These are phyloP conservation scores for Chromoteleia sp. DNA, from an alignment of 2,888 invertebrate species.

Conservation along the genomic window DNA sequence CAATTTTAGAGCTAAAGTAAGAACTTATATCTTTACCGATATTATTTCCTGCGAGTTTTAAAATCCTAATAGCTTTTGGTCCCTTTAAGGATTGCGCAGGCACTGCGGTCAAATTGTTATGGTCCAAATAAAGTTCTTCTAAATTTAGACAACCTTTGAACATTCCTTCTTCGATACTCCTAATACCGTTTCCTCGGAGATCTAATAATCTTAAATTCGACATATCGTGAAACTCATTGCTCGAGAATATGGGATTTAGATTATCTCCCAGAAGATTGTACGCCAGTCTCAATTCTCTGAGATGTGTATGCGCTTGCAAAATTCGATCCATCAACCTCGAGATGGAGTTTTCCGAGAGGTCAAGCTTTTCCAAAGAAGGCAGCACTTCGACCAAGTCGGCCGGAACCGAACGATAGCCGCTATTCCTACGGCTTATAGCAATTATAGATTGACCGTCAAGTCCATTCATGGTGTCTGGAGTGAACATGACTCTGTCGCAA, in stretches of 20 bases:
- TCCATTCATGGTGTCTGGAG: constrained; percentile 90
- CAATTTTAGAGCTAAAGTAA: too few species aligned
- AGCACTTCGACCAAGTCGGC: constrained; percentile 76
- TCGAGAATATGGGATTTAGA: constrained; percentile 95
- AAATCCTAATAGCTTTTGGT: constrained; percentile 89
- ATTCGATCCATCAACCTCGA: constrained; percentile 91
- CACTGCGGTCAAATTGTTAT: constrained; percentile 91
- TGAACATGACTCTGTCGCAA: constrained; percentile 93
- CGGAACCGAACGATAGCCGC: constrained; percentile 93
- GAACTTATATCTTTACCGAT: constrained; percentile 87
- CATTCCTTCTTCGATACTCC: constrained; percentile 93
- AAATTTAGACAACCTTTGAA: constrained; percentile 92
- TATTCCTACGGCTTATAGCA: constrained; percentile 91
- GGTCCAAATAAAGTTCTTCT: constrained; percentile 92
- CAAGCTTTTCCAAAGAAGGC: constrained; percentile 90
- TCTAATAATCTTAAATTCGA: constrained; percentile 90
- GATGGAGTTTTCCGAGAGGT: constrained; percentile 93
- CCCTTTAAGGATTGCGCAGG: constrained; percentile 93
- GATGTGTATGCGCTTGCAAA: constrained; percentile 88
- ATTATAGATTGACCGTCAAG: constrained; percentile 93
- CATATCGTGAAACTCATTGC: constrained; percentile 92
- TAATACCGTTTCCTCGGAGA: constrained; percentile 92
- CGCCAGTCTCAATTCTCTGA: constrained; percentile 90
- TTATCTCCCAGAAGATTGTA: constrained; percentile 95
- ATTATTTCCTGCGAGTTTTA: constrained; percentile 92